A percentile compares a stretch with the other conserved stretches of the same genome.
Evolutionary conservation across 2,888 invertebrate genomes (phyloP).

Genomic region (Scaeva pyrastri): DNA sequence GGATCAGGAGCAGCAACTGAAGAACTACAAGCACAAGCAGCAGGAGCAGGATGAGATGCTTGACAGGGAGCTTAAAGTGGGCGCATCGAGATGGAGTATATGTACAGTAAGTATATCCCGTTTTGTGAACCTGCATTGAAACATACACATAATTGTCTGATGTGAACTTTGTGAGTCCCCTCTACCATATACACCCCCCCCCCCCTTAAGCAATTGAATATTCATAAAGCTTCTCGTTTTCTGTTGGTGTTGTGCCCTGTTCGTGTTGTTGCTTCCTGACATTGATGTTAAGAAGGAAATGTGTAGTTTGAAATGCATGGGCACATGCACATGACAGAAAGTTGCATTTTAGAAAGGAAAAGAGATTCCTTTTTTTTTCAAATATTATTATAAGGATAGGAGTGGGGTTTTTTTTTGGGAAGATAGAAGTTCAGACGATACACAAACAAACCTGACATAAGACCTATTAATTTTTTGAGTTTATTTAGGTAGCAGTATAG

Average conservation of each 20-base stretch:
- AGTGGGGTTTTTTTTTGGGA: neutral
- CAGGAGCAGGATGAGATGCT: constrained; percentile 2
- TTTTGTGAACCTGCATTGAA: neutral
- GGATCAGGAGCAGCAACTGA: constrained; percentile 7
- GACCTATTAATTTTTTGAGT: constrained; percentile 8
- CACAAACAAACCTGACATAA: constrained; percentile 42
- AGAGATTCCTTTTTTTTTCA: neutral
- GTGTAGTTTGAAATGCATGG: constrained; percentile 71
- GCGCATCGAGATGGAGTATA: constrained; percentile 8
- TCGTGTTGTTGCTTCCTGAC: constrained; percentile 48
- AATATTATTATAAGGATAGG: constrained; percentile 12
- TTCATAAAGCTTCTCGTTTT: constrained; percentile 59
- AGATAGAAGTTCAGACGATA: constrained; percentile 38
- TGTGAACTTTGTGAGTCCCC: constrained; percentile 51
- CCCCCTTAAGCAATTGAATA: constrained; percentile 67
- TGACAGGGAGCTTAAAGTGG: constrained; percentile 32
- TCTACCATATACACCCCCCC: no score
- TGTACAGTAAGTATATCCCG: no score
- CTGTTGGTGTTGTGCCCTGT: neutral
- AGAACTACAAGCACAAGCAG: neutral
- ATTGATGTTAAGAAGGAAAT: constrained; percentile 60
- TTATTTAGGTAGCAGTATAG: constrained; percentile 4
- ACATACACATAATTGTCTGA: neutral
- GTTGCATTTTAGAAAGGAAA: constrained; percentile 34
- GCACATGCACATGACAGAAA: constrained; percentile 65